Percentiles rank a stretch among this genome's conserved stretches.
These are phyloP conservation scores for roundworm (Caenorhabditis elegans) DNA, from an alignment of 1,140 invertebrate species.

Conservation along the genomic window DNA sequence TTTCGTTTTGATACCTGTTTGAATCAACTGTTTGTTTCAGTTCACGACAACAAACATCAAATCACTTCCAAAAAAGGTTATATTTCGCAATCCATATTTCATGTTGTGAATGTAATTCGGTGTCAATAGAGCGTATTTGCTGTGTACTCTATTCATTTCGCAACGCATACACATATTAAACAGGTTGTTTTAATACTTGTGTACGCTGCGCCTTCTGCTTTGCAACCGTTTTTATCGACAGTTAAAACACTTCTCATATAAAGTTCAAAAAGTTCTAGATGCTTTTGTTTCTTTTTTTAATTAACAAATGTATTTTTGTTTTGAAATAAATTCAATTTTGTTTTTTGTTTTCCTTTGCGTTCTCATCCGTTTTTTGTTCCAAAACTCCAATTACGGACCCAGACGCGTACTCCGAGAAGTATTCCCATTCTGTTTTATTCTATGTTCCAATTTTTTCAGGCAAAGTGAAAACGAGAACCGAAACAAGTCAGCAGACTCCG, in stretches of 20 bases:
- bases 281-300: no score
- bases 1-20: no score
- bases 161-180: neutral
- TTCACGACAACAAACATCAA: no score
- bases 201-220: neutral
- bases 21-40: no score
- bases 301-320: no score
- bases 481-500: constrained; percentile 7
- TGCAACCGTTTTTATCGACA: neutral
- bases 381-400: no score
- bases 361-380: no score
- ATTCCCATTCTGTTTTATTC: no score
- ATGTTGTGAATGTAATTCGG: neutral
- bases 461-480: neutral
- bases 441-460: neutral
- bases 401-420: no score
- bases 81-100: neutral
- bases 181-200: neutral
- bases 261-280: neutral
- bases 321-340: no score
- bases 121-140: neutral
- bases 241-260: neutral
- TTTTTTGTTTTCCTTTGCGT: no score
- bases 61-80: neutral
- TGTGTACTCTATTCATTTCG: neutral